These are phyloP conservation scores for Callorhinus ursinus DNA, from an alignment of 2,113 vertebrate species.

Conservation along the genomic window DNA sequence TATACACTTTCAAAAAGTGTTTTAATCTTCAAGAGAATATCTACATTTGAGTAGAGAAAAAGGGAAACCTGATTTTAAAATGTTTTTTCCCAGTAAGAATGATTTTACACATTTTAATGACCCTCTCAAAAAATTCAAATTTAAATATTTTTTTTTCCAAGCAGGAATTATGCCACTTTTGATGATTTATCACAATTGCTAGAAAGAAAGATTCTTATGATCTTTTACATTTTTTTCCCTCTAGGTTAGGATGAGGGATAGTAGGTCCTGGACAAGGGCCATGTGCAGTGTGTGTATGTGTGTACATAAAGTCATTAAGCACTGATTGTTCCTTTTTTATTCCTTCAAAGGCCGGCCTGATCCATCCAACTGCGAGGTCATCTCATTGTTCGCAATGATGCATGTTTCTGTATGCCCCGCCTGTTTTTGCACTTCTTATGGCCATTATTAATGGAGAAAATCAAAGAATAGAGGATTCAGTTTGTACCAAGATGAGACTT, in stretches of 20 bases:
- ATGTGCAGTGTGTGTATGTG: not conserved
- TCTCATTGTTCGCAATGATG: not conserved
- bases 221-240: not conserved
- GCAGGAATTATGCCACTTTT: conserved; percentile 31
- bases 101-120: conserved; percentile 56
- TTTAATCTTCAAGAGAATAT: conserved; percentile 73
- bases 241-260: not conserved
- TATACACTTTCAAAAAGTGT: conserved; percentile 60
- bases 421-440: not conserved
- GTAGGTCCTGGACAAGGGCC: not conserved
- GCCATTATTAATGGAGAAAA: not conserved
- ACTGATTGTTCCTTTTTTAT: not conserved
- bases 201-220: conserved; percentile 54
- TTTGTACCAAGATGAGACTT: not conserved
- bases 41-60: conserved; percentile 49
- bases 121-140: conserved; percentile 44
- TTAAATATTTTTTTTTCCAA: not conserved
- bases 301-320: conserved; percentile 42
- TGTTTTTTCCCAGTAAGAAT: not conserved
- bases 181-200: not conserved
- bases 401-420: not conserved
- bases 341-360: not conserved
- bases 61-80: conserved; percentile 17
- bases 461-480: not conserved
- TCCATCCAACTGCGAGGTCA: not conserved